A percentile compares a stretch with the other conserved stretches of the same genome.
phyloP scores from a whole-genome alignment of 2,113 vertebrate genomes.

The Pantherophis guttatus region DNA sequence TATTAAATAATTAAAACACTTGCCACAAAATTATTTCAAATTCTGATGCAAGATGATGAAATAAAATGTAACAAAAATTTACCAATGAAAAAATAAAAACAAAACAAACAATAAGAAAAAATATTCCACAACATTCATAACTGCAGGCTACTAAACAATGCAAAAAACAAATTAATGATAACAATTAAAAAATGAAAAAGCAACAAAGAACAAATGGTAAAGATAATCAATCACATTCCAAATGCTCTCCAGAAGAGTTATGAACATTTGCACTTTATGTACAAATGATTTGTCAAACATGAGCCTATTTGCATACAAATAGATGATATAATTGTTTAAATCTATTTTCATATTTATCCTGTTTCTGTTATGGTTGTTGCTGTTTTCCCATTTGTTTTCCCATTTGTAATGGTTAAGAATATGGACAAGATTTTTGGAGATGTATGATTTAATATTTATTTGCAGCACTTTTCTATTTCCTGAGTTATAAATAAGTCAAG shows the following conservation, averaged over 20 bases:
- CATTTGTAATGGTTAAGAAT: not conserved
- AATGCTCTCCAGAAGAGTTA: not conserved
- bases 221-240: not conserved
- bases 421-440: not conserved
- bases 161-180: not conserved
- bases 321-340: not conserved
- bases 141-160: not conserved
- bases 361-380: not conserved
- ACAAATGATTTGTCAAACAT: not conserved
- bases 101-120: not conserved
- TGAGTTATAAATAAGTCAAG: not conserved
- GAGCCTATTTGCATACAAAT: not conserved
- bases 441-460: not conserved
- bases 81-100: not conserved
- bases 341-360: not conserved
- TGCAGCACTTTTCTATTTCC: not conserved
- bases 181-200: not conserved
- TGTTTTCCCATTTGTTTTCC: not conserved
- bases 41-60: not conserved
- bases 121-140: not conserved
- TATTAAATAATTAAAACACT: not conserved
- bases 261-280: not conserved
- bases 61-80: not conserved
- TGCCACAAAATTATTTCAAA: not conserved
- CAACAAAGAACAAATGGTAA: not conserved